Evolutionary conservation across 2,888 invertebrate genomes (phyloP).

Genomic region (Julus scanicus): DNA sequence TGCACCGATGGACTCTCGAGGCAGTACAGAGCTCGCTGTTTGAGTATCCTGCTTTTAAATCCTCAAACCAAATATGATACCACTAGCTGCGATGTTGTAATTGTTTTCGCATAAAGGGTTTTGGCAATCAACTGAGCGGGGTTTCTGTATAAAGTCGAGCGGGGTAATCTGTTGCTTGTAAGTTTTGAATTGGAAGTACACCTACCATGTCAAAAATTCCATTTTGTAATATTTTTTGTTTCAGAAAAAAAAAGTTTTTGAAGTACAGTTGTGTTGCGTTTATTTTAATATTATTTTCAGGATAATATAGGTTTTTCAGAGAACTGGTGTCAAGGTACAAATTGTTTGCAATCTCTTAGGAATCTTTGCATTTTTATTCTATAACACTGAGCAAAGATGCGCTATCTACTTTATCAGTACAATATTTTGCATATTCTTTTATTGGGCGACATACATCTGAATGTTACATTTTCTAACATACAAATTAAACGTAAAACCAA

Average conservation of each 20-base stretch:
- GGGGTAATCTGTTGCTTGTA: not conserved
- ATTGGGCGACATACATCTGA: too few species aligned
- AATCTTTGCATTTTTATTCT: too few species aligned
- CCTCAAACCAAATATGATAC: slow-evolving; percentile 7
- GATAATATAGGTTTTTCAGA: not conserved
- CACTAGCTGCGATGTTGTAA: slow-evolving; percentile 38
- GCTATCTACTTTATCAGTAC: too few species aligned
- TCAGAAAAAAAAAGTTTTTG: slow-evolving; percentile 17
- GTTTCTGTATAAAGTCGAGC: not conserved
- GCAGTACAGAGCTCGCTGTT: not conserved
- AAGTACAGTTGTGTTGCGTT: not conserved
- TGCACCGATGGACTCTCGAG: slow-evolving; percentile 11
- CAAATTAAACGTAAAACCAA: too few species aligned
- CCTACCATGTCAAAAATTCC: not conserved
- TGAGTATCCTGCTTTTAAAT: slow-evolving; percentile 4
- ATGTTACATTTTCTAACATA: too few species aligned
- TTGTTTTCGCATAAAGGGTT: slow-evolving; percentile 29
- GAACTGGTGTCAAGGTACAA: too few species aligned
- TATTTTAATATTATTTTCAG: not conserved
- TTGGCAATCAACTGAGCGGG: not conserved
- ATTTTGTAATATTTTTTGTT: slow-evolving; percentile 29
- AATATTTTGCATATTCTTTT: too few species aligned
- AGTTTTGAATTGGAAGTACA: slow-evolving; percentile 24
- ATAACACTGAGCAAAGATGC: too few species aligned
- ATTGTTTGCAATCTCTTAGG: too few species aligned